Percentiles rank a stretch among this genome's conserved stretches.
phyloP scores from a whole-genome alignment of 2,113 vertebrate genomes.

The Xenopus tropicalis region UCB_Xtro_10.0 CM004447.2:24046001-24046500 shows the following conservation, averaged over 20 bases:
- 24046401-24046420: too few species aligned
- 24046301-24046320: neutral
- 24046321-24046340: neutral
- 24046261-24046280: neutral
- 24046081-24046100: conserved; percentile 42
- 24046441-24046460: too few species aligned
- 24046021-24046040: conserved; percentile 32
- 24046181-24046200: neutral
- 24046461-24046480: too few species aligned
- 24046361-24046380: conserved; percentile 16
- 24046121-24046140: neutral
- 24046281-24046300: neutral
- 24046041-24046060: conserved; percentile 40
- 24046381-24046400: neutral
- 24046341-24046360: neutral
- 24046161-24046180: neutral
- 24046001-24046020: conserved; percentile 2
- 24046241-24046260: neutral
- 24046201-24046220: neutral
- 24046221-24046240: neutral
- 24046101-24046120: conserved; percentile 6
- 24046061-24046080: conserved; percentile 9
- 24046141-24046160: neutral
- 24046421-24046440: too few species aligned
- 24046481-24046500: too few species aligned